Evolutionary conservation across 2,797 vertebrate species (phyloP), one percentile per base, ranked within the genome.

Genomic region (Intellagama lesueurii): DNA sequence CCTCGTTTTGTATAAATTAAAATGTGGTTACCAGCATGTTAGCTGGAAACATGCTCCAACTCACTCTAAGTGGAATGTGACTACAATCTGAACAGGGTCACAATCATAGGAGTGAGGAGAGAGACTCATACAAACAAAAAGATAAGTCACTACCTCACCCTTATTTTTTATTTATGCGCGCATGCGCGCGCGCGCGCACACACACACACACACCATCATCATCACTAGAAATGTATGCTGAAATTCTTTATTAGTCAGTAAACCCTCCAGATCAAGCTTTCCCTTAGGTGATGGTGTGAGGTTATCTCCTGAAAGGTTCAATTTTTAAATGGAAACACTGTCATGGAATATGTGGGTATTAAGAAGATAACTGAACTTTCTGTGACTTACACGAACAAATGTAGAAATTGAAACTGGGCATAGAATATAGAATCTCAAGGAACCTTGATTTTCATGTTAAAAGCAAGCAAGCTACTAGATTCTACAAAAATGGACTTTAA

Each of bases 21-120:
- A 82, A 1, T 7, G 73, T 19, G 35, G 64, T 11, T 72, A 49
- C 0, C 0, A 17, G 8, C 28, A 47, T 68, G 64, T 66, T 78
- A 44, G 52, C 52, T n/a, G 35, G 7, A 14, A 84, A 32, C 32
- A 60, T 5, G 22, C 28, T 52, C 2, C 52, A 6, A 75, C 30
- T 60, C 52, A 60, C 16, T 3, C 16, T 22, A 66, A 87, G 9
- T 68, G 7, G 47, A 87, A 11, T 35, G n/a, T 56, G 16, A 30
- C 9, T 22, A 44, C 28, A 26, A 64, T 76, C 9, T 12, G 19
- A 44, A 86, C 28, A 32, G 12, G 19, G 35, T 77, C 40, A 86
- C 69, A 32, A 49, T 77, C 56, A 86, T 40, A 47, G 60, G 17
- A 72, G 24, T 56, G 47, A 66, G 40, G 40, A 78, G 17, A 9